Percentiles rank a stretch among this genome's conserved stretches.
phyloP scores from a whole-genome alignment of 2,113 vertebrate genomes.

The Callorhinus ursinus region DNA sequence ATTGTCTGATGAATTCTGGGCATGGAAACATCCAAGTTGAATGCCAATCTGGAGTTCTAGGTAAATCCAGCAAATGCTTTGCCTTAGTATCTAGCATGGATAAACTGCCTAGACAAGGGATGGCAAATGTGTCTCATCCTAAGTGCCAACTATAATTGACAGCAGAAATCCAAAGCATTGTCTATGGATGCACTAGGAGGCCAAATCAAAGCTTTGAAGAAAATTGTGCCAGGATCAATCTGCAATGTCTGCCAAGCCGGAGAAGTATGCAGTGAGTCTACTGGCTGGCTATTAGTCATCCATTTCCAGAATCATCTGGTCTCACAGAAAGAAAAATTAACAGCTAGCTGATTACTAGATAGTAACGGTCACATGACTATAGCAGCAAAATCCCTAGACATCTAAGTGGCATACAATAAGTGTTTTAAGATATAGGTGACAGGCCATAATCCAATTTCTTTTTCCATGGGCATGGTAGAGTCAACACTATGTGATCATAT shows the following conservation, averaged over 20 bases:
- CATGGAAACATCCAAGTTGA: background rate
- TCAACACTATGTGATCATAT: background rate
- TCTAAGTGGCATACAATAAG: background rate
- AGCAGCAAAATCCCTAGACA: background rate
- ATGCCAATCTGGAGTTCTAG: background rate
- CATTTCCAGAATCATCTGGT: background rate
- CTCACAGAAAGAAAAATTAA: background rate
- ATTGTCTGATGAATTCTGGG: background rate
- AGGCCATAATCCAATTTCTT: background rate
- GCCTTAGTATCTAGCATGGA: background rate
- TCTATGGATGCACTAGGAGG: background rate
- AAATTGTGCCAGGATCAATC: background rate
- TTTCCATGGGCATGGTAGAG: background rate
- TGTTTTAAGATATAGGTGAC: background rate
- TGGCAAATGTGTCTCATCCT: background rate
- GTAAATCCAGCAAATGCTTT: background rate
- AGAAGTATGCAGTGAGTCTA: background rate
- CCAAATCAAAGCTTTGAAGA: constrained; percentile 29
- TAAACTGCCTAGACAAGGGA: background rate
- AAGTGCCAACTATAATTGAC: background rate
- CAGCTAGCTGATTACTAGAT: background rate
- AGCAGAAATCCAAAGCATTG: background rate
- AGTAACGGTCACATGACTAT: background rate
- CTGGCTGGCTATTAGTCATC: background rate
- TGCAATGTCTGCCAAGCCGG: background rate